A percentile compares a stretch with the other conserved stretches of the same genome.
Evolutionary conservation across 2,888 invertebrate genomes (phyloP).

Genomic region (Lithophane semibrunnea): DNA sequence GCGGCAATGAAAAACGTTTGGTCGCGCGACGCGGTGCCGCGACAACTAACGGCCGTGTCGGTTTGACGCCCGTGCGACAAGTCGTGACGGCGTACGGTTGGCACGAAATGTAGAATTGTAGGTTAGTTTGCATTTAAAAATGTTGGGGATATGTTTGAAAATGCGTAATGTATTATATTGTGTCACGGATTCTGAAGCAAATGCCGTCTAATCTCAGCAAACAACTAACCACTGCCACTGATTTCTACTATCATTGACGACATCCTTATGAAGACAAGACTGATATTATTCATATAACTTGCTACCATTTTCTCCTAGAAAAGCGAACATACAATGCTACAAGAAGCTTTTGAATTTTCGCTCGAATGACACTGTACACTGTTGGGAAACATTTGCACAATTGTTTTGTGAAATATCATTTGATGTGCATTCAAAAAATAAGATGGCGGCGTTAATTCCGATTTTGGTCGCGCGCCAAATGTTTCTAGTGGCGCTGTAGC

Average conservation of each 20-base stretch:
- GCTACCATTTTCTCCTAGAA: not conserved
- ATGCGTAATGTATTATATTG: not conserved
- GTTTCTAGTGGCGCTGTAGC: not conserved
- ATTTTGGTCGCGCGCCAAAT: not conserved
- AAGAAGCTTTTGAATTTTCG: not conserved
- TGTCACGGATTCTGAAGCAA: not conserved
- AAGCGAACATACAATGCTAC: not conserved
- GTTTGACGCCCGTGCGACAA: conserved; percentile 67
- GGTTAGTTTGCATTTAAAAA: not conserved
- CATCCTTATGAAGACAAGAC: not conserved
- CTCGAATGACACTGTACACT: not conserved
- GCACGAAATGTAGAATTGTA: conserved; percentile 40
- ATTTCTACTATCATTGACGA: not conserved
- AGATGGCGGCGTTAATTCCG: not conserved
- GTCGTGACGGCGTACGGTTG: conserved; percentile 51
- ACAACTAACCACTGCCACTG: not conserved
- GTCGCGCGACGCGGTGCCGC: conserved; percentile 67
- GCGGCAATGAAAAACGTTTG: conserved; percentile 72
- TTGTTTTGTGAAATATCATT: not conserved
- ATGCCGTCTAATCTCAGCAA: not conserved
- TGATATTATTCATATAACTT: no score
- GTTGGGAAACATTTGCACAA: not conserved
- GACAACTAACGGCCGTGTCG: conserved; percentile 71
- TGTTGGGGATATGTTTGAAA: not conserved
- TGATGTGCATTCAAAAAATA: not conserved